Evolutionary conservation across 2,888 invertebrate genomes (phyloP).

Genomic region (Drosophila formosana): DNA sequence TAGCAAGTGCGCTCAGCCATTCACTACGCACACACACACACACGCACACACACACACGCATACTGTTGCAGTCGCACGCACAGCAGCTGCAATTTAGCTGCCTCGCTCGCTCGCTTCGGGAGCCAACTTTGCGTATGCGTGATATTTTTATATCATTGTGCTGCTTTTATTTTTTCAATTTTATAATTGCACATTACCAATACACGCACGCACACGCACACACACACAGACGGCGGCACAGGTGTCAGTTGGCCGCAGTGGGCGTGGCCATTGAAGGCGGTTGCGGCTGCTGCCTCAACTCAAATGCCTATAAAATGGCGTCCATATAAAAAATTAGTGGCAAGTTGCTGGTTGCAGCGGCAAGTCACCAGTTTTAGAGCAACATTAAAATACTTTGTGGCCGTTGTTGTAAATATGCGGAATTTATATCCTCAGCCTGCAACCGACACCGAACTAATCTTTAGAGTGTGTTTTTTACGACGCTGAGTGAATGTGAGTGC

Average conservation of each 20-base stretch:
- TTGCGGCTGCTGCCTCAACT: constrained; percentile 47
- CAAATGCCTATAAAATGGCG: constrained; percentile 64
- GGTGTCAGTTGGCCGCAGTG: constrained; percentile 57
- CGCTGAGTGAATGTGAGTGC: background rate
- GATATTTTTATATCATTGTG: constrained; percentile 34
- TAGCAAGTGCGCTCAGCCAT: constrained; percentile 62
- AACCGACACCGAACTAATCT: background rate
- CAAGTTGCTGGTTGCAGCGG: constrained; percentile 23
- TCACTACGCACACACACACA: constrained; percentile 57
- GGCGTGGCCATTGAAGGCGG: constrained; percentile 69
- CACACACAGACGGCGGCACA: constrained; percentile 33
- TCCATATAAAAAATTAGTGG: constrained; percentile 53
- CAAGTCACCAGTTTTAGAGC: constrained; percentile 5
- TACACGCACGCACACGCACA: constrained; percentile 21
- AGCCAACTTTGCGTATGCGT: constrained; percentile 75
- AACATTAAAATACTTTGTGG: constrained; percentile 14
- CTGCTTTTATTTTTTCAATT: constrained; percentile 35
- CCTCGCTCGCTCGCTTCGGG: constrained; percentile 49
- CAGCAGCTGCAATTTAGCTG: constrained; percentile 40
- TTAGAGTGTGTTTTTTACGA: background rate
- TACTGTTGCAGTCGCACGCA: constrained; percentile 24
- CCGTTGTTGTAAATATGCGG: constrained; percentile 1
- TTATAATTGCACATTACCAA: constrained; percentile 75
- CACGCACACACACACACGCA: constrained; percentile 31
- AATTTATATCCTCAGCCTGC: background rate